Percentiles rank a stretch among this genome's conserved stretches.
These are phyloP conservation scores for Rhaphigaster nebulosa DNA, from an alignment of 2,888 invertebrate species.

Conservation along the genomic window DNA sequence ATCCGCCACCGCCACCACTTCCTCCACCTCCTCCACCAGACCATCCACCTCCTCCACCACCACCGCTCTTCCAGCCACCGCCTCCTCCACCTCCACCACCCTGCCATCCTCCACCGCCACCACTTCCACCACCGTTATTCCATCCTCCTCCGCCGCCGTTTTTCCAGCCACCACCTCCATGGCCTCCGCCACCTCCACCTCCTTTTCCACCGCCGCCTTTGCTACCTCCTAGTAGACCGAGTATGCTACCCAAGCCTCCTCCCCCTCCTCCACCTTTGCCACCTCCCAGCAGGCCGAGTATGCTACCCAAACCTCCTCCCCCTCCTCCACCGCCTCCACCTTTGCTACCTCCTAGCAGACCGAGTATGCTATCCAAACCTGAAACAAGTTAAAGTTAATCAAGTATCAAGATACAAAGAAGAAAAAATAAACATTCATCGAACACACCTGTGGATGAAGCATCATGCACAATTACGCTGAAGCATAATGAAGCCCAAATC, in stretches of 20 bases:
- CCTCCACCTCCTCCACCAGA: background rate
- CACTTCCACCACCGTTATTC: background rate
- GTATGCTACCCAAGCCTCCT: background rate
- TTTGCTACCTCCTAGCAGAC: background rate
- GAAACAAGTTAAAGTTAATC: background rate
- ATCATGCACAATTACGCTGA: background rate
- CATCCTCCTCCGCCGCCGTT: background rate
- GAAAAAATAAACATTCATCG: background rate
- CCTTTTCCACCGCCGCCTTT: background rate
- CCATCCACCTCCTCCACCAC: background rate
- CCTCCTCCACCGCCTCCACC: conserved; percentile 50
- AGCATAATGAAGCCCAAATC: background rate
- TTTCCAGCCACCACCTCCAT: background rate
- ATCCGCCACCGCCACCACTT: conserved; percentile 21
- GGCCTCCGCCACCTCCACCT: background rate
- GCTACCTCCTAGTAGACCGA: background rate
- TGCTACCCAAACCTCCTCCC: conserved; percentile 30
- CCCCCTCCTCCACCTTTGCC: conserved; percentile 7
- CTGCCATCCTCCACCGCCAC: background rate
- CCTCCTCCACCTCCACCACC: background rate
- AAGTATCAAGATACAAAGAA: background rate
- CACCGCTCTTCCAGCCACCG: background rate
- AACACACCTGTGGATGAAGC: background rate
- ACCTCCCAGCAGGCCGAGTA: background rate
- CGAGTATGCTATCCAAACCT: background rate